Percentiles rank a stretch among this genome's conserved stretches.
Evolutionary conservation across 2,113 vertebrate genomes (phyloP).

Genomic region (Procavia capensis): DNA sequence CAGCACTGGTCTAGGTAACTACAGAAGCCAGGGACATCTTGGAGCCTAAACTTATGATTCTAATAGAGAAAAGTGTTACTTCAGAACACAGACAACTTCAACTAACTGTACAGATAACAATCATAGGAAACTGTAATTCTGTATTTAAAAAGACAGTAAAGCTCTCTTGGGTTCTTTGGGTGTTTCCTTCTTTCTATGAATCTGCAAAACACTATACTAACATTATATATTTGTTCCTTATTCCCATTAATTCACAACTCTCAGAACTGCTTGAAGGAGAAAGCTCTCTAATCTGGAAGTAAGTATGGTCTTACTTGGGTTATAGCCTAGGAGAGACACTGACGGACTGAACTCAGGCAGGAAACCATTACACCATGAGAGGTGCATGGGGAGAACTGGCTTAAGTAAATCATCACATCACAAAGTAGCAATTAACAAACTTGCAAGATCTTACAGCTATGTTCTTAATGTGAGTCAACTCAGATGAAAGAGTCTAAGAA

Average conservation of each 20-base stretch:
- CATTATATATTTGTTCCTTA: conserved; percentile 7
- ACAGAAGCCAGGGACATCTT: background rate
- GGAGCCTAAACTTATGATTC: background rate
- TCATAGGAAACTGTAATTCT: background rate
- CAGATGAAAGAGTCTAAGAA: background rate
- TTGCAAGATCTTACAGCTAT: conserved; percentile 20
- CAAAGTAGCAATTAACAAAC: background rate
- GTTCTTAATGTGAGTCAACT: background rate
- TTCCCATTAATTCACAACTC: background rate
- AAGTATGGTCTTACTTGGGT: background rate
- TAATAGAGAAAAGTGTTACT: background rate
- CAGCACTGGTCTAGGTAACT: background rate
- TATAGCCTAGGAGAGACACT: background rate
- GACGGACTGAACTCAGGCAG: background rate
- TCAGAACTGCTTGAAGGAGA: background rate
- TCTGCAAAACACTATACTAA: background rate
- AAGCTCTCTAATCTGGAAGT: background rate
- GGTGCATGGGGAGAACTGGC: background rate
- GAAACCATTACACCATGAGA: background rate
- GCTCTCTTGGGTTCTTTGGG: background rate
- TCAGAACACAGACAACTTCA: conserved; percentile 39
- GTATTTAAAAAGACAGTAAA: background rate
- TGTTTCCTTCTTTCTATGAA: conserved; percentile 15
- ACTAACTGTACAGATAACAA: background rate
- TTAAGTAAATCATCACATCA: background rate